phyloP scores from a whole-genome alignment of 2,888 invertebrate genomes.

The Pterobdella sp. region DNA sequence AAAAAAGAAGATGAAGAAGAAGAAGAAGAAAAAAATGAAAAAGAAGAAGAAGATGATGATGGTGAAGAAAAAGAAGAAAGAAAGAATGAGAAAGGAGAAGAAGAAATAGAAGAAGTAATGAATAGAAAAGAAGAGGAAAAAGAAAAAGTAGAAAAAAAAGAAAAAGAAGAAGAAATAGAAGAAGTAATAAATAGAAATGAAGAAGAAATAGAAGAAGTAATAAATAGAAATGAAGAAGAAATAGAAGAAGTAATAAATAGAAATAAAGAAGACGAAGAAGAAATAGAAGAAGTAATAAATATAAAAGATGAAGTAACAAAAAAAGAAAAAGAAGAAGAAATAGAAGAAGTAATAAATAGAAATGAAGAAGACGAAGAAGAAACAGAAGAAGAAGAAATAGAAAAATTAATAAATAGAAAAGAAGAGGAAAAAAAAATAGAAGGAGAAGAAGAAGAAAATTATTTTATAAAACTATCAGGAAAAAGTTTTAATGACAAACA shows the following conservation, averaged over 20 bases:
- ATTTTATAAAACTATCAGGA: too few relatives aligned
- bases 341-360: background rate
- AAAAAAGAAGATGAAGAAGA: background rate
- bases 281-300: background rate
- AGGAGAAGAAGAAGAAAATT: background rate
- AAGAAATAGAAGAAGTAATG: slow-evolving; percentile 35
- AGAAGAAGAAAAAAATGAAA: background rate
- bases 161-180: slow-evolving; percentile 4
- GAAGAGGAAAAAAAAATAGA: background rate
- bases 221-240: background rate
- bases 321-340: background rate
- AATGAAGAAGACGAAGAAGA: background rate
- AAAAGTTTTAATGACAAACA: too few relatives aligned
- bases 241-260: background rate
- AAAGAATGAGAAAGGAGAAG: background rate
- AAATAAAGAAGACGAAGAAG: background rate
- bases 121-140: slow-evolving; percentile 33
- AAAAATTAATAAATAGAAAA: background rate
- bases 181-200: background rate
- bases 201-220: background rate
- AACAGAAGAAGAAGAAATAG: background rate
- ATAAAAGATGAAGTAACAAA: background rate
- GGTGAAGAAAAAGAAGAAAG: background rate
- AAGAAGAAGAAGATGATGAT: background rate
- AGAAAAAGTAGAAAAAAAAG: slow-evolving; percentile 34